Percentiles rank a stretch among this genome's conserved stretches.
phyloP scores from a whole-genome alignment of 2,797 vertebrate genomes.

The Falco rusticolus region DNA sequence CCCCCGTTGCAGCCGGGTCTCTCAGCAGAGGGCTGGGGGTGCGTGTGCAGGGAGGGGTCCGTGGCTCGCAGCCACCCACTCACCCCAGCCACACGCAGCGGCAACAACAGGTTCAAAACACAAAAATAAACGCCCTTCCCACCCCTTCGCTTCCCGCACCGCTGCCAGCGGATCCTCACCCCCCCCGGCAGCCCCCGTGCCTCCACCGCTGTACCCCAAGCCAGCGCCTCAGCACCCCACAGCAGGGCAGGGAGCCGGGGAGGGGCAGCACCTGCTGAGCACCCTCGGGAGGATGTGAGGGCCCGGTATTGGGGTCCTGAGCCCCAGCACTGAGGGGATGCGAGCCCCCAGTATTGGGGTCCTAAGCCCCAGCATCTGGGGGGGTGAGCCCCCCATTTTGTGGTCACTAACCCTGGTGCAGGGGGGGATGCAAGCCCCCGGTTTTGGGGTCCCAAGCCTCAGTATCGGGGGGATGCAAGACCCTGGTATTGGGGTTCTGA shows the following conservation, averaged over 20 bases:
- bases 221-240: not conserved
- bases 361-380: not conserved
- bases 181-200: not conserved
- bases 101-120: constrained; percentile 62
- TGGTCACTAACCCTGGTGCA: not conserved
- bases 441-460: not conserved
- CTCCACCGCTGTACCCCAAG: not conserved
- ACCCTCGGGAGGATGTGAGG: not conserved
- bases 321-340: not conserved
- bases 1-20: not conserved
- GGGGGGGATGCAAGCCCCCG: not conserved
- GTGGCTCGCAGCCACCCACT: constrained; percentile 21
- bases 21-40: not conserved
- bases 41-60: constrained; percentile 1
- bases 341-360: not conserved
- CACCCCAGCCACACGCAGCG: constrained; percentile 5
- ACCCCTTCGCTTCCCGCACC: not conserved
- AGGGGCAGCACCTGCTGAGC: constrained; percentile 19
- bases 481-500: not conserved
- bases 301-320: not conserved
- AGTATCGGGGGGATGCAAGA: not conserved
- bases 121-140: constrained; percentile 29
- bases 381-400: not conserved
- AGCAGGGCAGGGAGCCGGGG: not conserved
- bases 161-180: not conserved